These are phyloP conservation scores for Mungos mungo DNA, from an alignment of 2,113 vertebrate species.

Conservation along the genomic window DNA sequence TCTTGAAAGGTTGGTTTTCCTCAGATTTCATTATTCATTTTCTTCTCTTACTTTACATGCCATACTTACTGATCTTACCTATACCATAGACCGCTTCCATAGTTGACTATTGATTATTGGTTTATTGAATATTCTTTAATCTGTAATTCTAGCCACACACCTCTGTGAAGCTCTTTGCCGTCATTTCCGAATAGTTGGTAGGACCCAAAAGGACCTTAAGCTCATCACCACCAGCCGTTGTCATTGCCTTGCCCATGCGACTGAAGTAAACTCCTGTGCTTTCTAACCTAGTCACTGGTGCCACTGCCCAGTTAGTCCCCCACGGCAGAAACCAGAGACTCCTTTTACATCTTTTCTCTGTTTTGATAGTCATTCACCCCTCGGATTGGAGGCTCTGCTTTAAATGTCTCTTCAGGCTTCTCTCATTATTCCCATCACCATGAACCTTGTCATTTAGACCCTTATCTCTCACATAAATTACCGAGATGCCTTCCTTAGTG, in stretches of 20 bases:
- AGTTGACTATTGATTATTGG: background rate
- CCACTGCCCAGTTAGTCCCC: background rate
- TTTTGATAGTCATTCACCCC: background rate
- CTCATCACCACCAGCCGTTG: background rate
- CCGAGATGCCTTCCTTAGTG: background rate
- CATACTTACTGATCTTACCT: background rate
- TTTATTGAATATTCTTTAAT: background rate
- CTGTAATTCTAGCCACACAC: background rate
- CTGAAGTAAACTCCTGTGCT: background rate
- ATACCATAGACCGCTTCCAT: background rate
- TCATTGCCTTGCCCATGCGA: background rate
- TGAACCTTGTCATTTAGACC: background rate
- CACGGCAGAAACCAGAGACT: background rate
- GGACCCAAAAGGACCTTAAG: background rate
- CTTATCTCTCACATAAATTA: background rate
- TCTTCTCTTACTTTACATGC: background rate
- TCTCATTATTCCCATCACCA: background rate
- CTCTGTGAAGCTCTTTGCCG: background rate
- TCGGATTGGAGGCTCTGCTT: background rate
- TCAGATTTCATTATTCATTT: background rate
- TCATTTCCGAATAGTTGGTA: background rate
- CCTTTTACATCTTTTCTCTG: background rate
- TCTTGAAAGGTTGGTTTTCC: conserved; percentile 35
- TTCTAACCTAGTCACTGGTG: background rate
- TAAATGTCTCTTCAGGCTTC: background rate